A percentile compares a stretch with the other conserved stretches of the same genome.
phyloP scores from a whole-genome alignment of 2,113 vertebrate genomes.

The Oncorhynchus tshawytscha region DNA sequence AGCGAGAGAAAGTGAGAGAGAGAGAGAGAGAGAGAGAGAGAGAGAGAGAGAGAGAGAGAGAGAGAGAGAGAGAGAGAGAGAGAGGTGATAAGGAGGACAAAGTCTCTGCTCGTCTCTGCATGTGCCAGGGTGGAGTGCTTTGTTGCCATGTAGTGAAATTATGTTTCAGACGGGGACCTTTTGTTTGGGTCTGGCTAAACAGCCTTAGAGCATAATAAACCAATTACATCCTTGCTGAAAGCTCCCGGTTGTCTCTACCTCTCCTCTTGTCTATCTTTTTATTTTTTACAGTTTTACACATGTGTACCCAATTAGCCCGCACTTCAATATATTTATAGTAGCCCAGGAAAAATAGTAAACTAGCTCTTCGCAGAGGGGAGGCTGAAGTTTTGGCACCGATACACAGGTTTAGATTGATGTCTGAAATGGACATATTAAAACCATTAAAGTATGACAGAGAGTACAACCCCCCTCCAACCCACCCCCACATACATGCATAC shows the following conservation, averaged over 20 bases:
- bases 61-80: background rate
- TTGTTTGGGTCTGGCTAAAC: conserved; percentile 51
- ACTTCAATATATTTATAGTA: conserved; percentile 16
- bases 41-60: too few species aligned
- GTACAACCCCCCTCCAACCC: conserved; percentile 20
- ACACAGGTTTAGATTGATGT: conserved; percentile 25
- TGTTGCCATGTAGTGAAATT: conserved; percentile 48
- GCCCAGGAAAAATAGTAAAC: conserved; percentile 3
- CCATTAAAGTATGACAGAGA: conserved; percentile 43
- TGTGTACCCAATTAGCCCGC: conserved; percentile 28
- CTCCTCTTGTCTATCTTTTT: background rate
- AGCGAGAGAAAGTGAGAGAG: too few species aligned
- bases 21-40: too few species aligned
- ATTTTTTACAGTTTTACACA: conserved; percentile 16
- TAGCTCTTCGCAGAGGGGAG: conserved; percentile 21
- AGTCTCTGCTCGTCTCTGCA: background rate
- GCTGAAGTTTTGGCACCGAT: conserved; percentile 29
- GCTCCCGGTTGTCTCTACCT: conserved; percentile 11
- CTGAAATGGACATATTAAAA: conserved; percentile 30
- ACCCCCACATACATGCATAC: conserved; percentile 6
- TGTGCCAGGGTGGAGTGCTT: conserved; percentile 34
- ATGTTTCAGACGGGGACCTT: conserved; percentile 51
- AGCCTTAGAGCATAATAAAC: background rate
- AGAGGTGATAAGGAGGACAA: background rate
- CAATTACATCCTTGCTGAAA: conserved; percentile 31